Conservation (phyloP, 2,888 invertebrate species). For the Steinernema hermaphroditum region DNA sequence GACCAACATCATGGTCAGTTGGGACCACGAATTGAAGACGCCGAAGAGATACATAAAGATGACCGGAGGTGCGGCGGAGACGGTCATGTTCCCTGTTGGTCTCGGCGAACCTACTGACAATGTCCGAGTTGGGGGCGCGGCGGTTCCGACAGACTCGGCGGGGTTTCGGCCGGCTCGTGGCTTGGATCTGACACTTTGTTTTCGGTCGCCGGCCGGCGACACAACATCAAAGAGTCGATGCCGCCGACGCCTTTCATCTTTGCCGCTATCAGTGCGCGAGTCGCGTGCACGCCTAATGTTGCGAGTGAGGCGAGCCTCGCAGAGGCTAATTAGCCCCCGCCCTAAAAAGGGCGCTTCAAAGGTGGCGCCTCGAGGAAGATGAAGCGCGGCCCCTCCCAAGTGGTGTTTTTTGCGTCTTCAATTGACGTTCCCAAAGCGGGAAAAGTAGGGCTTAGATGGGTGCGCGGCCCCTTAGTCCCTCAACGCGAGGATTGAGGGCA, state of each 20-base stretch:
- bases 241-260: slow-evolving; percentile 30
- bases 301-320: neutral
- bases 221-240: slow-evolving; percentile 31
- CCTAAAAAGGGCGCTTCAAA: no score
- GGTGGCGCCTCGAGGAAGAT: no score
- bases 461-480: slow-evolving; percentile 17
- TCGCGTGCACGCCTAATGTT: slow-evolving; percentile 29
- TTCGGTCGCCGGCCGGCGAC: slow-evolving; percentile 28
- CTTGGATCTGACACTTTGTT: slow-evolving; percentile 28
- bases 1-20: slow-evolving; percentile 18
- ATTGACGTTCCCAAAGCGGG: neutral
- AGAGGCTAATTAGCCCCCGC: no score
- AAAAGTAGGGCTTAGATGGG: neutral
- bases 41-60: slow-evolving; percentile 27
- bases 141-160: neutral
- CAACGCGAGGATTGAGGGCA: slow-evolving; percentile 16
- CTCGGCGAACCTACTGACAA: neutral
- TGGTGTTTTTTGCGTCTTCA: neutral
- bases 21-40: slow-evolving; percentile 17
- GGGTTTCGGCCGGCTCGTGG: neutral
- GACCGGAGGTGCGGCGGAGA: slow-evolving; percentile 16
- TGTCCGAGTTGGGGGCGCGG: neutral
- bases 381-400: neutral
- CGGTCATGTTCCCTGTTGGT: neutral
- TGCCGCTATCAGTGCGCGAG: slow-evolving; percentile 30